A percentile compares a stretch with the other conserved stretches of the same genome.
phyloP scores from a whole-genome alignment of 1,140 invertebrate species.

The Solenopsis fugax region DNA sequence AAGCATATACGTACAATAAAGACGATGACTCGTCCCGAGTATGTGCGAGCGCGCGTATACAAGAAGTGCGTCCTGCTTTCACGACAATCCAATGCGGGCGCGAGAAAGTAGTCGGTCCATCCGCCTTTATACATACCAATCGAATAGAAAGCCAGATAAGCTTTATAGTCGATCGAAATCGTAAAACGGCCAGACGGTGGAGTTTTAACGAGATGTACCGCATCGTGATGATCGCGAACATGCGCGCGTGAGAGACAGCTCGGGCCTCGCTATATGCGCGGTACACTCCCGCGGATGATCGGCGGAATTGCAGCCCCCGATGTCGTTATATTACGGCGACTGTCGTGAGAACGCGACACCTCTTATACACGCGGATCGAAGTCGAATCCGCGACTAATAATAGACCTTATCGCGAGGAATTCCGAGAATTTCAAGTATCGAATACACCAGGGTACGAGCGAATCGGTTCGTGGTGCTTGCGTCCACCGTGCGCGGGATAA shows the following conservation, averaged over 20 bases:
- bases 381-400: conserved; percentile 18
- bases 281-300: conserved; percentile 18
- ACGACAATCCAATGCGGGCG: conserved; percentile 82
- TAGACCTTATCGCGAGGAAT: conserved; percentile 18
- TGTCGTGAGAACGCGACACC: conserved; percentile 40
- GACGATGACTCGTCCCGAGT: conserved; percentile 54
- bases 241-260: conserved; percentile 9
- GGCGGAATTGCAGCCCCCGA: conserved; percentile 30
- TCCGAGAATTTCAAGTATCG: conserved; percentile 22
- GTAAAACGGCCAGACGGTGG: conserved; percentile 73
- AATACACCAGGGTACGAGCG: not conserved
- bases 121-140: conserved; percentile 82
- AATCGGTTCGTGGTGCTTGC: not conserved
- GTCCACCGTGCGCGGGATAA: conserved; percentile 24
- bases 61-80: conserved; percentile 84
- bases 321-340: not conserved
- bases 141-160: conserved; percentile 82
- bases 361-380: not conserved
- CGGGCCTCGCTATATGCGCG: not conserved
- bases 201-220: conserved; percentile 69
- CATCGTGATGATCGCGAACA: conserved; percentile 20
- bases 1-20: conserved; percentile 68
- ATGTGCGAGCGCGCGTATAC: conserved; percentile 52
- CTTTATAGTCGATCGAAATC: conserved; percentile 84
- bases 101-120: conserved; percentile 83